These are phyloP conservation scores for Eristalinus aeneus DNA, from an alignment of 2,888 invertebrate genomes.

Conservation along the genomic window DNA sequence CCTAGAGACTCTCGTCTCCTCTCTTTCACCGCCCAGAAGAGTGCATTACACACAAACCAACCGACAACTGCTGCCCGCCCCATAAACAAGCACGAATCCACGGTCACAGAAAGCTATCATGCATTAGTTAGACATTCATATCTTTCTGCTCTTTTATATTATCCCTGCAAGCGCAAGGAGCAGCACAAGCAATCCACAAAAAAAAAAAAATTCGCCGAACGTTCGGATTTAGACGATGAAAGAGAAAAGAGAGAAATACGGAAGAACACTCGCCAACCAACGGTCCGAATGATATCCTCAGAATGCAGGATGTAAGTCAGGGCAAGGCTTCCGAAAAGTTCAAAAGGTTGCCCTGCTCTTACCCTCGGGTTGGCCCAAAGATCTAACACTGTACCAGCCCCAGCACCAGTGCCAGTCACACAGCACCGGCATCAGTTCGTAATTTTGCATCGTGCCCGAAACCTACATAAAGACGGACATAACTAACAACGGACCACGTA, in stretches of 20 bases:
- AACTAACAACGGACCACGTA: constrained; percentile 17
- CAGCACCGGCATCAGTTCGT: constrained; percentile 28
- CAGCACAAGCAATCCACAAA: constrained; percentile 5
- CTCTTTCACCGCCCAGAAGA: neutral
- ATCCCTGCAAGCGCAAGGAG: neutral
- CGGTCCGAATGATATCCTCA: constrained; percentile 50
- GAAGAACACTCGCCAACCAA: constrained; percentile 13
- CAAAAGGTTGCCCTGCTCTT: constrained; percentile 59
- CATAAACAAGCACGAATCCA: constrained; percentile 42
- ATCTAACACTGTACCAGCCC: constrained; percentile 12
- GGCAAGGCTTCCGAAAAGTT: constrained; percentile 63
- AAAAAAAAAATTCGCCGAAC: neutral
- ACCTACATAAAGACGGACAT: constrained; percentile 38
- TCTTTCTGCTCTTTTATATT: constrained; percentile 22
- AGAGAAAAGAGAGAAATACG: constrained; percentile 10
- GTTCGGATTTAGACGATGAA: neutral
- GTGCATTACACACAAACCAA: neutral
- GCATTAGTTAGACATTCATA: constrained; percentile 34
- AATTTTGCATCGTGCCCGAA: constrained; percentile 41
- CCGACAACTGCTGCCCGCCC: neutral
- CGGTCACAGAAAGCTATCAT: constrained; percentile 44
- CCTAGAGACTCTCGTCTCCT: constrained; percentile 7
- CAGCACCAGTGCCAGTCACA: neutral
- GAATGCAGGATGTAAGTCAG: constrained; percentile 60
- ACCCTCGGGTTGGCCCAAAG: constrained; percentile 52